Conservation (phyloP, 2,888 invertebrate genomes). For the Ormyrus nitidulus region DNA sequence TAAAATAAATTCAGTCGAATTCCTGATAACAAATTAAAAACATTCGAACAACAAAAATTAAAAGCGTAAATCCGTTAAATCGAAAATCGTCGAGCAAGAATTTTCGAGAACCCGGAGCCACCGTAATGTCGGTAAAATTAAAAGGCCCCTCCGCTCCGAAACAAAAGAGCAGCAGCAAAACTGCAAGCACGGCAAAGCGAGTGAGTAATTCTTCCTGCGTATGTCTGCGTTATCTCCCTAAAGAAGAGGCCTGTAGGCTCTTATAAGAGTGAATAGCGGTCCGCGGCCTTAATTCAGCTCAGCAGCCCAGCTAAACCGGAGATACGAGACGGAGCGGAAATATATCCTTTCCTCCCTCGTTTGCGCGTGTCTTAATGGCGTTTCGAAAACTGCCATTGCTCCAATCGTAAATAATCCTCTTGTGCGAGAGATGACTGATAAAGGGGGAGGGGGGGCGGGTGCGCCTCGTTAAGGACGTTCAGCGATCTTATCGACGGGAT, state of each 20-base stretch:
- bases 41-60: no score
- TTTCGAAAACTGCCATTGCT: constrained; percentile 46
- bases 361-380: constrained; percentile 31
- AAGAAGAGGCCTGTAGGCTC: background rate
- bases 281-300: constrained; percentile 28
- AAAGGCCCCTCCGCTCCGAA: no score
- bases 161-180: constrained; percentile 7
- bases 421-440: constrained; percentile 50
- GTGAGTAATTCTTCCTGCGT: constrained; percentile 17
- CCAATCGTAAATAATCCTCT: constrained; percentile 50
- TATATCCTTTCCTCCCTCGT: constrained; percentile 1
- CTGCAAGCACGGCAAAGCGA: background rate
- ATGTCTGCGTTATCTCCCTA: background rate
- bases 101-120: no score
- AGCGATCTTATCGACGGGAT: constrained; percentile 47
- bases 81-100: no score
- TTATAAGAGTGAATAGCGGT: background rate
- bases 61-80: no score
- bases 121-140: no score
- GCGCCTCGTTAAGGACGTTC: constrained; percentile 41
- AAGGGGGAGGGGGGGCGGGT: constrained; percentile 25
- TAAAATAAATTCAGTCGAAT: no score
- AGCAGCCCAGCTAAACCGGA: constrained; percentile 27
- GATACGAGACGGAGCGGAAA: constrained; percentile 56
- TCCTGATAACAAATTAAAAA: no score